Percentiles rank a stretch among this genome's conserved stretches.
Conservation (phyloP, 2,888 invertebrate genomes). For the Pheosia tremula region DNA sequence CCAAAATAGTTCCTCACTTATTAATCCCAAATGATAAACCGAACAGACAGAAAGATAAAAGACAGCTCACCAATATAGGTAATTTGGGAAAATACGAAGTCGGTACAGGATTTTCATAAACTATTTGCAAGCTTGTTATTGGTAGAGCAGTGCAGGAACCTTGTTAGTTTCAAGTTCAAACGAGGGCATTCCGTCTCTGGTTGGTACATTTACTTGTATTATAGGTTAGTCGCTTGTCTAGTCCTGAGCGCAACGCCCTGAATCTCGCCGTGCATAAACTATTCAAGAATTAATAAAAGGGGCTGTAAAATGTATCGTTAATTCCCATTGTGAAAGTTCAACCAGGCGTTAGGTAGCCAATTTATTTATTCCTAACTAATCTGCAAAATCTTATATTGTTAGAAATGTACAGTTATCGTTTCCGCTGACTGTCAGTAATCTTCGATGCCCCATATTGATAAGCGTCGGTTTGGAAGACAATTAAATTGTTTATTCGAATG, state of each 20-base stretch:
- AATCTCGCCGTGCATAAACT: constrained; percentile 1
- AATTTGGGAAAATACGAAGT: background rate
- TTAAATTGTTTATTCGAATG: constrained; percentile 39
- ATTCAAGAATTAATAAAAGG: background rate
- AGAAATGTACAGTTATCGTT: constrained; percentile 41
- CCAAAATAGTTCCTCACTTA: no score
- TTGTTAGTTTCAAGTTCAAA: constrained; percentile 3
- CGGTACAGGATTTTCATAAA: background rate
- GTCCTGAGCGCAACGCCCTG: constrained; percentile 5
- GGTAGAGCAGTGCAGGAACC: background rate
- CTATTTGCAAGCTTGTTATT: background rate
- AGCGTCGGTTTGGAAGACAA: constrained; percentile 41
- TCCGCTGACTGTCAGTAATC: constrained; percentile 42
- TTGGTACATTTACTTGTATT: background rate
- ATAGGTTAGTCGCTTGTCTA: constrained; percentile 2
- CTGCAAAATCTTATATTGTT: constrained; percentile 31
- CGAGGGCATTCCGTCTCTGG: background rate
- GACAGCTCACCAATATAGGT: background rate
- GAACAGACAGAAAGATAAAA: no score
- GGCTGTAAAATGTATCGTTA: background rate
- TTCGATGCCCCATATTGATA: constrained; percentile 60
- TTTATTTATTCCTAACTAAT: constrained; percentile 13
- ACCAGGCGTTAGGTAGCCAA: constrained; percentile 8
- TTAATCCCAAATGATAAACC: no score
- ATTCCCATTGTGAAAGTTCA: constrained; percentile 5